These are phyloP conservation scores for Dastarcus helophoroides DNA, from an alignment of 2,888 invertebrate genomes.

Conservation along the genomic window DNA sequence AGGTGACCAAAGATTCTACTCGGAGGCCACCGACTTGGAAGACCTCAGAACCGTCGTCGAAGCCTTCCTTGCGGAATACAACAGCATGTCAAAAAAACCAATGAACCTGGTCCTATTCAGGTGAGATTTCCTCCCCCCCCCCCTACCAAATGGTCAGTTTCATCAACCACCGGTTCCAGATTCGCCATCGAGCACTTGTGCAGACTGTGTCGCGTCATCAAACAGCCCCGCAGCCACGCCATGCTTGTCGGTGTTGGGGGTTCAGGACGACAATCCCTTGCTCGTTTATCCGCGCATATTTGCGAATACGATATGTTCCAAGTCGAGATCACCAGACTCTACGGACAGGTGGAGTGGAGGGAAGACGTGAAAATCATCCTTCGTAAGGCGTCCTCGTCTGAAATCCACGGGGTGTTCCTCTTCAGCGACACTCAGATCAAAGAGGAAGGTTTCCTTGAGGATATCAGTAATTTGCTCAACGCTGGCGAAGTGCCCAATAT, in stretches of 20 bases:
- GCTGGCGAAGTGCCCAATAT: constrained; percentile 91
- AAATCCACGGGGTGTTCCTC: constrained; percentile 78
- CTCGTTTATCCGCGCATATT: constrained; percentile 83
- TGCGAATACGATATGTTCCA: constrained; percentile 85
- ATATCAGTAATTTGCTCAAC: constrained; percentile 83
- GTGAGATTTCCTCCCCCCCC: constrained; percentile 34
- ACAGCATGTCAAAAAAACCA: constrained; percentile 91
- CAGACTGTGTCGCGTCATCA: constrained; percentile 77
- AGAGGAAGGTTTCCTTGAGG: constrained; percentile 86
- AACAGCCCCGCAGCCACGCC: constrained; percentile 84
- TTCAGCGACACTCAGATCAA: constrained; percentile 90
- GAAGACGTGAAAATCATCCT: constrained; percentile 81
- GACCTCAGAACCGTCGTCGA: constrained; percentile 73
- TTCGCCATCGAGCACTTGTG: constrained; percentile 93
- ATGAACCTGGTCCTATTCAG: constrained; percentile 89
- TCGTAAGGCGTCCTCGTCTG: constrained; percentile 68
- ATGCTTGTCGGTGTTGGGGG: constrained; percentile 82
- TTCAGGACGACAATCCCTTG: constrained; percentile 84
- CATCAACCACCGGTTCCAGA: constrained; percentile 36
- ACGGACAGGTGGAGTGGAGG: constrained; percentile 76
- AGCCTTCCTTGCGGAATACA: constrained; percentile 79
- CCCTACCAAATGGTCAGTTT: constrained; percentile 2
- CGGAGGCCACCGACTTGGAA: constrained; percentile 77
- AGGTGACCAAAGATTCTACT: constrained; percentile 76
- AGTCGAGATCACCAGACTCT: constrained; percentile 84